These are phyloP conservation scores for Drepana arcuata DNA, from an alignment of 1,140 invertebrate species.

Conservation along the genomic window DNA sequence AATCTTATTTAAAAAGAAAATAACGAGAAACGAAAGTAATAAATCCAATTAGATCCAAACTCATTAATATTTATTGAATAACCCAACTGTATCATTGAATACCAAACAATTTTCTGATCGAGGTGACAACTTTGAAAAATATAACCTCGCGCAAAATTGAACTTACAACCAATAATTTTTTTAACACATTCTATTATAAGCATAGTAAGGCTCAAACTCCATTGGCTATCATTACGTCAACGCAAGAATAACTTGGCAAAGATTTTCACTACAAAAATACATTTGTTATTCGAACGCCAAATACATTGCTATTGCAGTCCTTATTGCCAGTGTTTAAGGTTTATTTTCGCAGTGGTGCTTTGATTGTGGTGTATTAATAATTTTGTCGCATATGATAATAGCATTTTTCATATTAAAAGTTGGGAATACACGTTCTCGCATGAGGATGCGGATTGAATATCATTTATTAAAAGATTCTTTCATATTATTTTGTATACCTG, in stretches of 20 bases:
- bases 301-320: slow-evolving; percentile 1
- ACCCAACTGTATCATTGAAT: slow-evolving; percentile 39
- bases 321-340: slow-evolving; percentile 18
- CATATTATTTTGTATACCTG: too few relatives aligned
- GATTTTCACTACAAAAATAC: too few relatives aligned
- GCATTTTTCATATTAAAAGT: slow-evolving; percentile 69
- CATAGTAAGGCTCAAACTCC: too few relatives aligned
- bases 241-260: too few relatives aligned
- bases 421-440: too few relatives aligned
- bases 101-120: slow-evolving; percentile 58
- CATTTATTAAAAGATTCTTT: too few relatives aligned
- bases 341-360: slow-evolving; percentile 14
- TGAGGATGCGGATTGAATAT: too few relatives aligned
- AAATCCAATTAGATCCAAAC: slow-evolving; percentile 44
- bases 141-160: slow-evolving; percentile 14
- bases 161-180: slow-evolving; percentile 3
- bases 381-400: slow-evolving; percentile 51
- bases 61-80: slow-evolving; percentile 69
- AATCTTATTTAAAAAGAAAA: slow-evolving; percentile 49
- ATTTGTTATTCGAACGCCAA: slow-evolving; percentile 1
- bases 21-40: slow-evolving; percentile 23
- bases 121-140: slow-evolving; percentile 53
- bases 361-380: neutral
- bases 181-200: too few relatives aligned
- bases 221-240: too few relatives aligned